These are phyloP conservation scores for Neocrepidodera transversa DNA, from an alignment of 2,888 invertebrate species.

Conservation along the genomic window DNA sequence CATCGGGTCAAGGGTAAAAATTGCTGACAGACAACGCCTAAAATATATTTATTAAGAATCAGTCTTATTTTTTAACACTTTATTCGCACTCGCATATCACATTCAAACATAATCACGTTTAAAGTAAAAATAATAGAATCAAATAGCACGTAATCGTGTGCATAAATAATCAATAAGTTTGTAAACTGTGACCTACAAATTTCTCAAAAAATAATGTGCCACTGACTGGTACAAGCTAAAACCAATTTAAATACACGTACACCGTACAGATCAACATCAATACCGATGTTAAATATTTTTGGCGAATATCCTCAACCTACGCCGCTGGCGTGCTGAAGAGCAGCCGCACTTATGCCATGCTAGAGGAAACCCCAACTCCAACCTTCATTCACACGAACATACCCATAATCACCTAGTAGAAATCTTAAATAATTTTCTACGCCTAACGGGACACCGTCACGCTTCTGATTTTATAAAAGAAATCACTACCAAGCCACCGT, in stretches of 20 bases:
- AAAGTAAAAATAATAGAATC: too few relatives aligned
- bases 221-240: neutral
- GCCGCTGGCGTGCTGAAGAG: constrained; percentile 17
- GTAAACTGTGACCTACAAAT: neutral
- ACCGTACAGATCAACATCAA: neutral
- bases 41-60: neutral
- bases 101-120: neutral
- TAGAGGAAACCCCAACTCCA: constrained; percentile 14
- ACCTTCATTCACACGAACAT: constrained; percentile 10
- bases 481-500: neutral
- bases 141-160: too few relatives aligned
- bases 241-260: neutral
- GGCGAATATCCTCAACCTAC: neutral
- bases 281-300: neutral
- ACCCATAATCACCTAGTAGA: constrained; percentile 4
- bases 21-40: neutral
- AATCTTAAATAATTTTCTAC: constrained; percentile 5
- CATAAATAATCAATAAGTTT: too few relatives aligned
- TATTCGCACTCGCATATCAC: too few relatives aligned
- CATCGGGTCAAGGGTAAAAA: neutral
- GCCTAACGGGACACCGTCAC: constrained; percentile 47
- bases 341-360: constrained; percentile 11
- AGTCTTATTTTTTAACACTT: too few relatives aligned
- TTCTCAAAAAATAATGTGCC: neutral
- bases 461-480: constrained; percentile 27